These are phyloP conservation scores for Andrena minutula DNA, from an alignment of 2,888 invertebrate genomes.

Conservation along the genomic window DNA sequence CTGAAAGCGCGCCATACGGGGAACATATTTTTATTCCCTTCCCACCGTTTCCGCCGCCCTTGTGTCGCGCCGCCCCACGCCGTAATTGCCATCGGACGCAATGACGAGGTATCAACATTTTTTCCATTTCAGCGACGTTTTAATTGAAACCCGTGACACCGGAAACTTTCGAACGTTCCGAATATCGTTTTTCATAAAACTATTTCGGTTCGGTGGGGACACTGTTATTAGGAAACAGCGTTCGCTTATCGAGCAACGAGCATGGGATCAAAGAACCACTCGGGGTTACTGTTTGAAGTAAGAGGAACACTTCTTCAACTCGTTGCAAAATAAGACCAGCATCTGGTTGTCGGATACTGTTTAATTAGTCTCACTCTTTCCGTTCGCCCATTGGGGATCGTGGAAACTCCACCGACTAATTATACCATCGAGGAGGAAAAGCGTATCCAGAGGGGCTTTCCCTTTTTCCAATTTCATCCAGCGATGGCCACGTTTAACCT, in stretches of 20 bases:
- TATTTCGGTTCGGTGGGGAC: constrained; percentile 11
- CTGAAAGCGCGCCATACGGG: constrained; percentile 18
- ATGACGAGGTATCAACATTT: constrained; percentile 52
- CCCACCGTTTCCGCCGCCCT: not conserved
- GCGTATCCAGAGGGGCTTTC: constrained; percentile 22
- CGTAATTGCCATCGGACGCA: constrained; percentile 45
- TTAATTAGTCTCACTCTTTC: constrained; percentile 54
- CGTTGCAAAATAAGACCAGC: constrained; percentile 51
- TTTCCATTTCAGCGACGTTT: constrained; percentile 49
- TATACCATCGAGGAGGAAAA: constrained; percentile 12
- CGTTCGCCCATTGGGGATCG: constrained; percentile 13
- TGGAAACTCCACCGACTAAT: constrained; percentile 46
- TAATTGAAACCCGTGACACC: constrained; percentile 48
- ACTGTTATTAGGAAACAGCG: constrained; percentile 33
- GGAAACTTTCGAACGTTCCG: constrained; percentile 27
- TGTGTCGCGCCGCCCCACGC: not conserved
- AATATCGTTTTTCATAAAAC: constrained; percentile 2
- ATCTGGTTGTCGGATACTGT: constrained; percentile 39
- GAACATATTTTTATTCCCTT: constrained; percentile 38
- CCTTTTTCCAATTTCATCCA: constrained; percentile 35
- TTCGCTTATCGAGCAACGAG: constrained; percentile 67
- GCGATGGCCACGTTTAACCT: constrained; percentile 27
- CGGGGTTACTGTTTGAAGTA: not conserved
- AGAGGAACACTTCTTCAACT: constrained; percentile 36
- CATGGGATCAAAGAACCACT: constrained; percentile 53